Base-by-base conservation (phyloP, 2,113 vertebrate genomes). In the Pituophis catenifer region DNA sequence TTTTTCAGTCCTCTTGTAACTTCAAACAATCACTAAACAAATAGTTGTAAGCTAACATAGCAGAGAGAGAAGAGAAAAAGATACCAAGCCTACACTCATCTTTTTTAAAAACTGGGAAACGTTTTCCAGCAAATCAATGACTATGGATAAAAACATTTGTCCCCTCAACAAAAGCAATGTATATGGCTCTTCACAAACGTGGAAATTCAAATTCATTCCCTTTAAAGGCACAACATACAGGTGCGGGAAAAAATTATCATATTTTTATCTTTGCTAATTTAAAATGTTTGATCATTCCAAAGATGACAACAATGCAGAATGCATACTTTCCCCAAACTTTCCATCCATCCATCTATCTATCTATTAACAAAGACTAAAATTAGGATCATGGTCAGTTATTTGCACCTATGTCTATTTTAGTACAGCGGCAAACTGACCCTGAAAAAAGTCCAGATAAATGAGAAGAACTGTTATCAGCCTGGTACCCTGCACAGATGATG, bases 361-460 rank as follows among this genome's bases (percentile, higher is more conserved):
- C 53, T 3, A 53, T 53, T 12, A 53, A 12, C 53, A 53, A 53
- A 0, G 33, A 48, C 55, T 86, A 44, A 65, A 70, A 50, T 33
- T 53, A 53, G 21, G 23, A 29, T 29, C 2, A 26, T 10, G 38
- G 33, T 8, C 21, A 29, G 1, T 19, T 0, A 1, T 55, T 65
- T 52, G 21, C 38, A 38, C 2, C 0, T 0, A 0, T 0, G 2
- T 0, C n/a, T 2, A 0, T 87, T 70, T 90, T 21, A 52, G 75
- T 5, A 0, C 15, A 4, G 12, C 5, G 90, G 19, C 52, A 57
- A 88, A 48, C n/a, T 62, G 10, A 62, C 59, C 24, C 52, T 57
- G 21, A 90, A 91, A 92, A 19, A 85, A 87, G 44, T 52, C 65
- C 88, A 75, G 9, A 3, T 90, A 38, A 65, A 17, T 88, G 44